Percentiles rank a stretch among this genome's conserved stretches.
Evolutionary conservation across 2,797 vertebrate genomes (phyloP).

Genomic region (Neosilurus hyrtlii): DNA sequence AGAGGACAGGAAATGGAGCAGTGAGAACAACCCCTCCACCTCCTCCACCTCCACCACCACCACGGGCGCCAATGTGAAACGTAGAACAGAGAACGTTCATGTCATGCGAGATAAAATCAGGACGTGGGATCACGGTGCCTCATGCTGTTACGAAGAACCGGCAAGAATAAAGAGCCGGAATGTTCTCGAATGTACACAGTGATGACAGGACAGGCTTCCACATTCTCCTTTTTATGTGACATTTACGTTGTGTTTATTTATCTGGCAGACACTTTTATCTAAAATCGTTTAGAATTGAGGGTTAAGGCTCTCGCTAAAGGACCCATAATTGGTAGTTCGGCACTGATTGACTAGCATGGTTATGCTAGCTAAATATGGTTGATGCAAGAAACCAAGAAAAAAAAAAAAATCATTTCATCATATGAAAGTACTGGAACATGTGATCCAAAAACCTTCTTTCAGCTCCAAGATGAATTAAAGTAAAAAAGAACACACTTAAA

Average conservation of each 20-base stretch:
- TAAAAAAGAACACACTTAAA: neutral
- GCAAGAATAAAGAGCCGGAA: neutral
- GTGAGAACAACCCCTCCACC: slow-evolving; percentile 69
- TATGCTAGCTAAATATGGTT: neutral
- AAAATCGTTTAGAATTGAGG: neutral
- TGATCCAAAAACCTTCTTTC: neutral
- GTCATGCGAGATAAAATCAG: neutral
- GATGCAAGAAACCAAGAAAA: neutral
- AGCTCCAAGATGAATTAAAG: neutral
- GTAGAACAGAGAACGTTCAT: slow-evolving; percentile 14
- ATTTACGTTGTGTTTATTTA: neutral
- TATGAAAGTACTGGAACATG: neutral
- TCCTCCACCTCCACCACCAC: slow-evolving; percentile 41
- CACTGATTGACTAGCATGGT: neutral
- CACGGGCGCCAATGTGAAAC: slow-evolving; percentile 23
- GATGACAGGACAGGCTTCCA: neutral
- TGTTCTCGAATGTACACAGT: no score
- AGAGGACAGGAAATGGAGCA: slow-evolving; percentile 91
- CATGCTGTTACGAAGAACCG: neutral
- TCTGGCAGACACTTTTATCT: neutral
- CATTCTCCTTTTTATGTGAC: neutral
- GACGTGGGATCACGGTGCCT: no score
- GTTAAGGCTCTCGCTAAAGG: neutral
- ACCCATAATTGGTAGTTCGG: neutral
- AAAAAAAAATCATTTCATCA: neutral